Evolutionary conservation across 2,113 vertebrate species (phyloP), one percentile per base, ranked within the genome.

Genomic region (Datnioides undecimradiatus): DNA sequence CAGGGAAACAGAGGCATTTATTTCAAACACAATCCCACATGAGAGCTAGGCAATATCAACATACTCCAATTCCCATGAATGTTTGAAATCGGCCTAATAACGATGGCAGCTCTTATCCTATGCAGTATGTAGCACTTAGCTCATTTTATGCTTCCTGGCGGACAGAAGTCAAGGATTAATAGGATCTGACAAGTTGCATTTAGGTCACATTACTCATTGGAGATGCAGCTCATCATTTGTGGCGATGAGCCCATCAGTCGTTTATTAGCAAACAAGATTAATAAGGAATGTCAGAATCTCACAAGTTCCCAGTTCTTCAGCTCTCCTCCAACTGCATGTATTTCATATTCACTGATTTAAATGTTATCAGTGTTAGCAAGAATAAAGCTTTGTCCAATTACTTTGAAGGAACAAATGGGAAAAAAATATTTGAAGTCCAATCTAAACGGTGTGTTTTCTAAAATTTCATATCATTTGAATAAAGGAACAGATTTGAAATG

Each of bases 181-280:
- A 68, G 27, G 51, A 72, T 43, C 55, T 51, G 69, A 66, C 73
- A 57, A 3, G 70, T 49, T 57, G 55, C 9, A 79, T 59, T 62
- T 6, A 67, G 31, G 66, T 62, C 17, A 63, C 16, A 48, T 83
- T 49, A 63, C 41, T 57, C 54, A 58, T 29, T 34, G 27, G 34
- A 57, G n/a, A 73, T 58, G 27, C 9, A 31, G n/a, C 33, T 46
- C 36, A 21, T 40, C 5, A 68, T 11, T 12, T 76, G 21, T 34
- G 31, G 17, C 2, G 8, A 51, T 13, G 11, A 40, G 21, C 52
- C 38, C 27, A 2, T 19, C 2, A n/a, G 29, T 66, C 10, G 0
- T 19, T 19, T 34, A 8, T 8, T 4, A 33, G 38, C 16, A 34
- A 60, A 51, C 41, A 23, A 68, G 33, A 52, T 69, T 8, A 59